Conservation (phyloP, 1,140 invertebrate species). For the Latrodectus geometricus region DNA sequence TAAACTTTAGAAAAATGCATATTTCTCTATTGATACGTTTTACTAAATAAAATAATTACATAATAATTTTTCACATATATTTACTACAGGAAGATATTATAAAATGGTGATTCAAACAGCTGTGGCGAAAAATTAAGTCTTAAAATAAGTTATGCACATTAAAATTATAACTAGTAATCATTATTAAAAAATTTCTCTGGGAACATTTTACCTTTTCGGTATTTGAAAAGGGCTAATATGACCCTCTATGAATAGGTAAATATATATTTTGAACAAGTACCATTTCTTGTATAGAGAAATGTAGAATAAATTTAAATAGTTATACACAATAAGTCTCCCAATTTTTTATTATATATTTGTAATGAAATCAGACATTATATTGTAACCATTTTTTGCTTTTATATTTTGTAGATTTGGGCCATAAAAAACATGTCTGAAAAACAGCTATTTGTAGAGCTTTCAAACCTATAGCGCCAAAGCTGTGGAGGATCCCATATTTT, state of each 20-base stretch:
- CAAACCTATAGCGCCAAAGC: not conserved
- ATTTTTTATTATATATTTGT: not conserved
- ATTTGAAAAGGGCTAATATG: not conserved
- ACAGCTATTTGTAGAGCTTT: not conserved
- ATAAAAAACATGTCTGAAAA: not conserved
- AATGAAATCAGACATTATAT: not conserved
- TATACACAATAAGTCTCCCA: not conserved
- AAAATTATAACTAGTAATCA: not conserved
- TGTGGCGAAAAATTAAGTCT: conserved; percentile 27
- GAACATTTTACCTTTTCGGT: not conserved
- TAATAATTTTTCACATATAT: no score
- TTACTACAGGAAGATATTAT: not conserved
- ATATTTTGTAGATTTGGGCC: not conserved
- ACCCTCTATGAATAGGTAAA: not conserved
- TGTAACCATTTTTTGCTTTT: not conserved
- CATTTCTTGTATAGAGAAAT: not conserved
- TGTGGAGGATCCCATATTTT: not conserved
- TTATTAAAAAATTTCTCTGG: not conserved
- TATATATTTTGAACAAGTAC: not conserved
- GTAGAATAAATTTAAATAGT: not conserved
- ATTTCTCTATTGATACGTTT: no score
- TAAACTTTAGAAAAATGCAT: no score
- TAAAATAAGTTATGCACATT: not conserved
- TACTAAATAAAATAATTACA: no score
- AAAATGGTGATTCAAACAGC: conserved; percentile 38